Base-by-base conservation (phyloP, 2,888 invertebrate species). In the Ceramica pisi region DNA sequence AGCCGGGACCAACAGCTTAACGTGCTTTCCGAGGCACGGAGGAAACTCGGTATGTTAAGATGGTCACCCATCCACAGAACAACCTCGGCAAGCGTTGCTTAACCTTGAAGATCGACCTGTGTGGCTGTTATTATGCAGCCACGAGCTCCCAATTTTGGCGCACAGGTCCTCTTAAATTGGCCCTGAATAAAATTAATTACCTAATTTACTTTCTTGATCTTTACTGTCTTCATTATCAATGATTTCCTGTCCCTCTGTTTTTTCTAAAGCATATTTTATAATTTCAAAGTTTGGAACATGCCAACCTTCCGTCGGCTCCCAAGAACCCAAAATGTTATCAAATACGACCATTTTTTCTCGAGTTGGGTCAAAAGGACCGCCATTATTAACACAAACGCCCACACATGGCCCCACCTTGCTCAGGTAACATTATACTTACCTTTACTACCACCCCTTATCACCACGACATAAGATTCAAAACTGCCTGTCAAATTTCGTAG, bases 361-460 rank as follows among this genome's bases (percentile, higher is more conserved):
- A 9, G 41, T 69, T 67, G 74, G 82, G 77, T 72, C 74, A 74
- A 81, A 84, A 86, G 85, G 70, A 69, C 87, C 87, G 89, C 90
- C 90, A 89, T 89, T 87, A 88, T 87, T 83, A 77, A 81, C 80
- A 87, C 81, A 83, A 84, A 79, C 86, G 81, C 85, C 85, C 81
- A 83, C 90, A 89, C 83, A 87, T 90, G 90, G 88, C 89, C 86
- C 87, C 90, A 90, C 90, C 89, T 90, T 87, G 80, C 83, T 75
- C 90, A 90, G 90, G 90, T 90, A 90, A 88, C 60, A 72, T 50
- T 44, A 67, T 75, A 78, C 67, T 77, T 80, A 83, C 78, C 85
- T 80, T 80, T 81, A 66, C 62, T 61, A 19, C 23, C 26, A 55
- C n/a, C 31, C 19, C 65, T 71, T 86, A 79, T 26, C 10, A 2